Evolutionary conservation across 2,797 vertebrate genomes (phyloP).

Genomic region (Tragelaphus eurycerus): DNA sequence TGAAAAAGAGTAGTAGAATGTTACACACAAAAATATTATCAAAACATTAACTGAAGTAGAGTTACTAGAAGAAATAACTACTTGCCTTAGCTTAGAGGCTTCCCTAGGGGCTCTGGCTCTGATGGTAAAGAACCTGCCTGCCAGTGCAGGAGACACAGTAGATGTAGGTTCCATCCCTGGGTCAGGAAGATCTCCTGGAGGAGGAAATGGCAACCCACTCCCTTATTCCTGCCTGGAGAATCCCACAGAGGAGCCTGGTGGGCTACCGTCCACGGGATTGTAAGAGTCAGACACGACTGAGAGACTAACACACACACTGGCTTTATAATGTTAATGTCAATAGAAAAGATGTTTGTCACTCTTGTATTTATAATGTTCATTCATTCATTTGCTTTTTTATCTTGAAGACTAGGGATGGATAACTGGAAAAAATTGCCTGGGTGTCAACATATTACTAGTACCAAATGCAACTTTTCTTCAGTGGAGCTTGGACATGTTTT

Average conservation of each 20-base stretch:
- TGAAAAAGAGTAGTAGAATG: background rate
- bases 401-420: background rate
- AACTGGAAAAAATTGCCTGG: slow-evolving; percentile 70
- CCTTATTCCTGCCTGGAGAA: background rate
- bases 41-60: background rate
- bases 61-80: background rate
- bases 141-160: background rate
- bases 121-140: background rate
- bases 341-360: background rate
- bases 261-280: background rate
- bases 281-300: background rate
- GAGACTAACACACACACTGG: background rate
- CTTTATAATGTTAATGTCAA: background rate
- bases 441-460: slow-evolving; percentile 69
- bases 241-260: background rate
- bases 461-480: slow-evolving; percentile 71
- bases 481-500: slow-evolving; percentile 1
- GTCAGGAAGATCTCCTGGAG: background rate
- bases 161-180: background rate
- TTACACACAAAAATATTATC: background rate
- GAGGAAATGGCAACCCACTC: background rate
- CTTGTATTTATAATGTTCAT: background rate
- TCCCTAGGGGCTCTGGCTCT: background rate
- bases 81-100: background rate
- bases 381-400: background rate